These are phyloP conservation scores for Apomyelois bistriatella DNA, from an alignment of 2,888 invertebrate genomes.

Conservation along the genomic window DNA sequence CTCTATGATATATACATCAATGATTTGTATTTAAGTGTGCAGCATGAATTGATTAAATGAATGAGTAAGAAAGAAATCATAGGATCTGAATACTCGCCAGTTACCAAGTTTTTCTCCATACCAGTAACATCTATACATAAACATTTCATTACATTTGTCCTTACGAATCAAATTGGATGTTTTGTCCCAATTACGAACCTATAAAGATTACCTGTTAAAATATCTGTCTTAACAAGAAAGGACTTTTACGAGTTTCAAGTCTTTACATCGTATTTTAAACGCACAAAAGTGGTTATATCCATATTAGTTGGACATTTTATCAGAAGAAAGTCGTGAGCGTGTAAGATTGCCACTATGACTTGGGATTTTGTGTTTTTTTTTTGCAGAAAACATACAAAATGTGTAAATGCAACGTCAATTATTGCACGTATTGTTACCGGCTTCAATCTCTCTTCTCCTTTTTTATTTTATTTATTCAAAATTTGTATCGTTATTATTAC, in stretches of 20 bases:
- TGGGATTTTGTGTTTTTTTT: too few relatives aligned
- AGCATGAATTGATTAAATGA: too few relatives aligned
- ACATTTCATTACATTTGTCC: conserved; percentile 19
- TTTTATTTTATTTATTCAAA: too few relatives aligned
- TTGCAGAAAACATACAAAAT: too few relatives aligned
- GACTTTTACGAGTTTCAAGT: conserved; percentile 44
- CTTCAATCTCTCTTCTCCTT: too few relatives aligned
- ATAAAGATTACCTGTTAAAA: conserved; percentile 31
- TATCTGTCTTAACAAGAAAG: conserved; percentile 25
- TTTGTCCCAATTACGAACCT: conserved; percentile 49
- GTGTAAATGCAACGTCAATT: too few relatives aligned
- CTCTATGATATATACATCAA: too few relatives aligned
- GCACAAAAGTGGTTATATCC: conserved; percentile 7
- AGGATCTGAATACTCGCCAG: background rate
- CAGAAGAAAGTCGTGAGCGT: background rate
- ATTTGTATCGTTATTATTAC: too few relatives aligned
- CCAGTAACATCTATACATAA: conserved; percentile 10
- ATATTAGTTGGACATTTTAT: background rate
- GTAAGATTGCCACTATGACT: background rate
- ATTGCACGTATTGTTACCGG: too few relatives aligned
- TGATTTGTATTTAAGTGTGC: too few relatives aligned
- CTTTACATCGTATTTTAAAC: conserved; percentile 27
- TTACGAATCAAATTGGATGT: conserved; percentile 21
- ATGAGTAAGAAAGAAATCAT: too few relatives aligned
- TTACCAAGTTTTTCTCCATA: conserved; percentile 5